Evolutionary conservation across 2,113 vertebrate species (phyloP).

Genomic region (Bos javanicus): DNA sequence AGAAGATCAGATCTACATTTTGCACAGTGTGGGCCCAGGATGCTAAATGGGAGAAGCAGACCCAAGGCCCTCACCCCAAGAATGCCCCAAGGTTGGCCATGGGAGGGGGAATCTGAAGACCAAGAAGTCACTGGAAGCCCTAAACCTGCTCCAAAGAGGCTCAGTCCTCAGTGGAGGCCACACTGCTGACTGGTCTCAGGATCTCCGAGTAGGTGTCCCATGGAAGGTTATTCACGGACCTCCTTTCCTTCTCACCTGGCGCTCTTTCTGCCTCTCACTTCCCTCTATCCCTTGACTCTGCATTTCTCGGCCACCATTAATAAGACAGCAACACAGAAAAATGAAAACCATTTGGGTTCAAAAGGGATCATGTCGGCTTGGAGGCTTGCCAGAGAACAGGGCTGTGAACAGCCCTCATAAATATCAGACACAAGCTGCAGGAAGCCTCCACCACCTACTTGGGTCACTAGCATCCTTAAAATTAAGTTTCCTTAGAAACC

Average conservation of each 20-base stretch:
- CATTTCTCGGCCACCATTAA: neutral
- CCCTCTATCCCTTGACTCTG: neutral
- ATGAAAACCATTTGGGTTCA: neutral
- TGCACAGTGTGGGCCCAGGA: neutral
- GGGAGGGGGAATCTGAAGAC: neutral
- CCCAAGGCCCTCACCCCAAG: neutral
- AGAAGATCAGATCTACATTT: neutral
- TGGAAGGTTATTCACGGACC: neutral
- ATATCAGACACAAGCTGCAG: neutral
- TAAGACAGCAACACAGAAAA: neutral
- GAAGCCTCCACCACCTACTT: neutral
- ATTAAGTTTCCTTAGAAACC: slow-evolving; percentile 15
- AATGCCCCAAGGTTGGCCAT: neutral
- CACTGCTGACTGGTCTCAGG: neutral
- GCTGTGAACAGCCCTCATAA: neutral
- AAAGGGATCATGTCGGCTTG: neutral
- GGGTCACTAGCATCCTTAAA: neutral
- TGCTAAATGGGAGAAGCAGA: neutral
- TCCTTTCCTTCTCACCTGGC: neutral
- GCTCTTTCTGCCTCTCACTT: neutral
- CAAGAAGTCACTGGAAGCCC: rapidly evolving
- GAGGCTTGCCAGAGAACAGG: neutral
- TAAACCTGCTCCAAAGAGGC: neutral
- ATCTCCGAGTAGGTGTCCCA: neutral
- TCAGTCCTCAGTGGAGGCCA: neutral